Evolutionary conservation across 2,888 invertebrate genomes (phyloP).

Genomic region (Melangyna quadrimaculata): DNA sequence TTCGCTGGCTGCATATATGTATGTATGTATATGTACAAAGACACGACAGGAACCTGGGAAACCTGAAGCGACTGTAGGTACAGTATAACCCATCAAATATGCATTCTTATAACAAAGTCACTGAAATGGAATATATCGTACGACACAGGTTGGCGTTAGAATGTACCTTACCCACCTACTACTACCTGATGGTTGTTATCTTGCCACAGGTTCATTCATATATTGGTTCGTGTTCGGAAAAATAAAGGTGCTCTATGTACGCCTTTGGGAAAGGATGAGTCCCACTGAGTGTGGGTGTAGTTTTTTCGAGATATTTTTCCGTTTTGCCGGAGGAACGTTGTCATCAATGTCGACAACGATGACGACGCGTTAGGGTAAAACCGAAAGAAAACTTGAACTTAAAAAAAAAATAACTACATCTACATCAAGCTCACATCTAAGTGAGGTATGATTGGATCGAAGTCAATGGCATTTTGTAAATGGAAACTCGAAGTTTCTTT

Average conservation of each 20-base stretch:
- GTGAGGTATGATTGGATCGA: constrained; percentile 60
- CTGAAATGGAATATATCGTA: constrained; percentile 50
- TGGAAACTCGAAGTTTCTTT: not conserved
- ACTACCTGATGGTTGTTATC: not conserved
- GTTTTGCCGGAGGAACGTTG: constrained; percentile 15
- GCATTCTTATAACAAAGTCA: constrained; percentile 56
- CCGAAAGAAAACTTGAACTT: constrained; percentile 18
- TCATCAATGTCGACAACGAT: not conserved
- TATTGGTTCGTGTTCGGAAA: constrained; percentile 19
- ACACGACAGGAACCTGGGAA: not conserved
- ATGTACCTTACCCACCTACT: not conserved
- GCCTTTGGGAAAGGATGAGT: not conserved
- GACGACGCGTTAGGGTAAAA: not conserved
- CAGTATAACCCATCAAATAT: constrained; percentile 57
- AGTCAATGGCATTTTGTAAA: constrained; percentile 43
- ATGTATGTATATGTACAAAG: no score
- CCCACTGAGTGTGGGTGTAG: not conserved
- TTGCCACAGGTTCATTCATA: constrained; percentile 10
- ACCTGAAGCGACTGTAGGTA: not conserved
- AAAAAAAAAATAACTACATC: constrained; percentile 23
- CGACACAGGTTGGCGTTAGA: not conserved
- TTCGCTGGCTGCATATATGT: constrained; percentile 24
- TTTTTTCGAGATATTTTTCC: constrained; percentile 33
- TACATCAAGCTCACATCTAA: constrained; percentile 48
- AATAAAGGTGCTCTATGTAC: constrained; percentile 1